Conservation (phyloP, 1,140 invertebrate genomes). For the Grapholita molesta region DNA sequence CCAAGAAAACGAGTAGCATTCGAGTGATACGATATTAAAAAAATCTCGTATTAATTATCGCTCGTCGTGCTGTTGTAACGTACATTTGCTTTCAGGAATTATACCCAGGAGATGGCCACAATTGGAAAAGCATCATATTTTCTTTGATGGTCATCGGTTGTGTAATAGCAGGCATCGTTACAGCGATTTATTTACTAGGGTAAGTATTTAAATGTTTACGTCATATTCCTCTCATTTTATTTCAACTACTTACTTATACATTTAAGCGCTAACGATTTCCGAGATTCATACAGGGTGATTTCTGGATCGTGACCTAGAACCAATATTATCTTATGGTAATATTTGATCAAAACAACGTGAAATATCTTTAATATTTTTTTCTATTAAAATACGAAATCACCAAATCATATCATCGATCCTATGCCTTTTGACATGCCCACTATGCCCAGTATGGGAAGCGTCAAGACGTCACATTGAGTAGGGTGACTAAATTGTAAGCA, state of each 20-base stretch:
- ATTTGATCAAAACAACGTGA: too few species aligned
- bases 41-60: not conserved
- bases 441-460: too few species aligned
- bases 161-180: constrained; percentile 90
- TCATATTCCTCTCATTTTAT: not conserved
- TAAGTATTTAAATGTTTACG: constrained; percentile 58
- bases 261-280: too few species aligned
- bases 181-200: constrained; percentile 91
- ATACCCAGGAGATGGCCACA: constrained; percentile 88
- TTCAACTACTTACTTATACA: not conserved
- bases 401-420: too few species aligned
- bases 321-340: too few species aligned
- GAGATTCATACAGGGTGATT: too few species aligned
- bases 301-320: too few species aligned
- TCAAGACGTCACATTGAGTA: too few species aligned
- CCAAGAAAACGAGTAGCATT: not conserved
- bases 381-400: too few species aligned
- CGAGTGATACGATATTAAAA: not conserved
- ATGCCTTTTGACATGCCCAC: too few species aligned
- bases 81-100: constrained; percentile 80
- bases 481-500: too few species aligned
- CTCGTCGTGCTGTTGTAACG: not conserved
- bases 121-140: constrained; percentile 92
- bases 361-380: too few species aligned
- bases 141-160: constrained; percentile 90